These are phyloP conservation scores for Sebastes cheni DNA, from an alignment of 2,797 vertebrate species.

Conservation along the genomic window DNA sequence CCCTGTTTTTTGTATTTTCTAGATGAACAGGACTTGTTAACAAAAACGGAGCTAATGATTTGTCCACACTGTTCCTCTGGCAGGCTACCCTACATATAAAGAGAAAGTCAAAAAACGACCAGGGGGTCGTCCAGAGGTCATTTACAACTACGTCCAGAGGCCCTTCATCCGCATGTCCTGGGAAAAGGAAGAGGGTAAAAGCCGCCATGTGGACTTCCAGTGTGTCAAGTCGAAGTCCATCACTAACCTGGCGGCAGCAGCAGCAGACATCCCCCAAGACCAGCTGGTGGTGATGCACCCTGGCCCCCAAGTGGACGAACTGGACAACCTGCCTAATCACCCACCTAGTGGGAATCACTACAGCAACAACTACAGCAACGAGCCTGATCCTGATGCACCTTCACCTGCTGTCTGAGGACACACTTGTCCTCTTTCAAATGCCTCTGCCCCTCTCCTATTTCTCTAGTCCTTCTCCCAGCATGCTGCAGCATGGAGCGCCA, in stretches of 20 bases:
- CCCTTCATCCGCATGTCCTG: slow-evolving; percentile 99
- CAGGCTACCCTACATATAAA: slow-evolving; percentile 97
- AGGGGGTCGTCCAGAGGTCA: slow-evolving; percentile 94
- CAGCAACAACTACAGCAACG: slow-evolving; percentile 87
- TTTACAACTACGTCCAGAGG: slow-evolving; percentile 98
- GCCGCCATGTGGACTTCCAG: slow-evolving; percentile 96
- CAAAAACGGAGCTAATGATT: not conserved
- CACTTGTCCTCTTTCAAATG: slow-evolving; percentile 50
- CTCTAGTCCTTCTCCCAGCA: slow-evolving; percentile 83
- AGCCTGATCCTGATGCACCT: slow-evolving; percentile 91
- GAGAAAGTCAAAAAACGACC: slow-evolving; percentile 98
- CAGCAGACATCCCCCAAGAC: slow-evolving; percentile 96
- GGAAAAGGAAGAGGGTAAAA: slow-evolving; percentile 98
- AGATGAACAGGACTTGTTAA: not conserved
- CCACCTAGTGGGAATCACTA: slow-evolving; percentile 84
- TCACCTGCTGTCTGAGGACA: slow-evolving; percentile 86
- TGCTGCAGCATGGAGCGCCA: slow-evolving; percentile 84
- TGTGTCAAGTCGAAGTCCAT: slow-evolving; percentile 98
- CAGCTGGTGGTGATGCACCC: slow-evolving; percentile 95
- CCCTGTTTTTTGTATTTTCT: not conserved
- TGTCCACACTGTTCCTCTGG: not conserved
- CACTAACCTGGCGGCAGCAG: slow-evolving; percentile 93
- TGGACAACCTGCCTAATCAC: slow-evolving; percentile 93
- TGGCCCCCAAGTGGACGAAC: slow-evolving; percentile 94
- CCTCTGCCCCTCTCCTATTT: slow-evolving; percentile 70